Conservation (phyloP, 2,113 vertebrate species). For the Mus musculus region DNA sequence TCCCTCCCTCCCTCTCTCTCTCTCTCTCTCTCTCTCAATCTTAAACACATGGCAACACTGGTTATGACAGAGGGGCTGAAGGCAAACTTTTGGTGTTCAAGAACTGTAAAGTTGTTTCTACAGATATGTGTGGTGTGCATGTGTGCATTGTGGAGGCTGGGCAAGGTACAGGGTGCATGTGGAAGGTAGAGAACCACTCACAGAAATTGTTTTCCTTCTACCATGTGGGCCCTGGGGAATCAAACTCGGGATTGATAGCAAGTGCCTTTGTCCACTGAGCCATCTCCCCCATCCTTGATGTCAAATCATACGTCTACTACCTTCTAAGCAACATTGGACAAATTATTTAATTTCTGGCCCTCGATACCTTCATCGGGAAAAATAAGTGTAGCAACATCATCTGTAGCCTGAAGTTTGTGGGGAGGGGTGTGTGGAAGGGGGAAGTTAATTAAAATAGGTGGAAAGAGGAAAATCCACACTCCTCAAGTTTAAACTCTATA, state of each 20-base stretch:
- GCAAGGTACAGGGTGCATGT: background rate
- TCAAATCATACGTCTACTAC: background rate
- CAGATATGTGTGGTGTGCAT: background rate
- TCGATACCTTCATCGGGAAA: constrained; percentile 3
- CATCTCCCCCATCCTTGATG: background rate
- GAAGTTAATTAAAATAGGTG: background rate
- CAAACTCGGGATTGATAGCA: background rate
- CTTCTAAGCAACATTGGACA: background rate
- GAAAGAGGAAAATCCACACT: background rate
- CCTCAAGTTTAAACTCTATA: background rate
- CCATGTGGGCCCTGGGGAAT: background rate
- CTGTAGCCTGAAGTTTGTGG: background rate
- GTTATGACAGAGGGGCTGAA: background rate
- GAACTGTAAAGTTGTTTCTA: background rate
- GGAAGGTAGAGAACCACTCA: too few species aligned
- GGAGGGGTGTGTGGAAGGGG: background rate
- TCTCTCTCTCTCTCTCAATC: too few species aligned
- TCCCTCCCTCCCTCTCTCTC: too few species aligned
- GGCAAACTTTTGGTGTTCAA: background rate
- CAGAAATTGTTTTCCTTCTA: background rate
- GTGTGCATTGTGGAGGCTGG: too few species aligned
- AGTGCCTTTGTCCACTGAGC: background rate
- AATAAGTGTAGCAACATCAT: background rate
- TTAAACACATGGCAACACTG: background rate
- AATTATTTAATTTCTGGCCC: background rate